These are phyloP conservation scores for Homarus americanus DNA, from an alignment of 1,140 invertebrate species.

Conservation along the genomic window DNA sequence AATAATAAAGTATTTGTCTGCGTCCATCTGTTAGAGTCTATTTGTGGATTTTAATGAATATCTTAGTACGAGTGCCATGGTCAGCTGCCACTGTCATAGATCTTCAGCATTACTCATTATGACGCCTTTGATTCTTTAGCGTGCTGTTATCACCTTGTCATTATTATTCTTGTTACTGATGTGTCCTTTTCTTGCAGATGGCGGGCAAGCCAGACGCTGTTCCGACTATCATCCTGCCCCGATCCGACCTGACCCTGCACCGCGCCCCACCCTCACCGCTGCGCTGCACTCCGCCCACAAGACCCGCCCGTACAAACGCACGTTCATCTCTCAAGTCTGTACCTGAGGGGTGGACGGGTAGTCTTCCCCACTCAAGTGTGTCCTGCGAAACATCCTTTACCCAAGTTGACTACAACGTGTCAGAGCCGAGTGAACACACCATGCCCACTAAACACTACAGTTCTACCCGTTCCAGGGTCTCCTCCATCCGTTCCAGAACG, in stretches of 20 bases:
- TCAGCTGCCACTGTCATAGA: too few species aligned
- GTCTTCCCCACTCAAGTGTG: background rate
- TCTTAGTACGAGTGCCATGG: too few species aligned
- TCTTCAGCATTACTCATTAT: too few species aligned
- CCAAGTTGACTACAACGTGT: too few species aligned
- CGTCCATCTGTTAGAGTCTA: too few species aligned
- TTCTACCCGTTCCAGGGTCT: constrained; percentile 13
- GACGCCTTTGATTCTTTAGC: too few species aligned
- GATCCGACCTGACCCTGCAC: constrained; percentile 63
- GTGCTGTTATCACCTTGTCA: too few species aligned
- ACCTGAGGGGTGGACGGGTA: background rate
- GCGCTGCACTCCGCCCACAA: background rate
- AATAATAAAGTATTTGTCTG: too few species aligned
- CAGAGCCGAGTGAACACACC: background rate
- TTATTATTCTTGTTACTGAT: too few species aligned
- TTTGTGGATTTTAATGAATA: too few species aligned
- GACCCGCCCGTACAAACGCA: background rate
- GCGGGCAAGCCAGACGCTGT: constrained; percentile 48
- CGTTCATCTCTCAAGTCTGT: background rate
- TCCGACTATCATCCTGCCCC: constrained; percentile 42
- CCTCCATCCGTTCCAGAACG: constrained; percentile 8
- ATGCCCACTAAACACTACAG: background rate
- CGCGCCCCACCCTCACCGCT: constrained; percentile 45
- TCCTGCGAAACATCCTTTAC: background rate
- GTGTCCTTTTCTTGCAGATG: background rate